Evolutionary conservation across 2,888 invertebrate genomes (phyloP), one percentile per base, ranked within the genome.

Genomic region (Margaritifera margaritifera): DNA sequence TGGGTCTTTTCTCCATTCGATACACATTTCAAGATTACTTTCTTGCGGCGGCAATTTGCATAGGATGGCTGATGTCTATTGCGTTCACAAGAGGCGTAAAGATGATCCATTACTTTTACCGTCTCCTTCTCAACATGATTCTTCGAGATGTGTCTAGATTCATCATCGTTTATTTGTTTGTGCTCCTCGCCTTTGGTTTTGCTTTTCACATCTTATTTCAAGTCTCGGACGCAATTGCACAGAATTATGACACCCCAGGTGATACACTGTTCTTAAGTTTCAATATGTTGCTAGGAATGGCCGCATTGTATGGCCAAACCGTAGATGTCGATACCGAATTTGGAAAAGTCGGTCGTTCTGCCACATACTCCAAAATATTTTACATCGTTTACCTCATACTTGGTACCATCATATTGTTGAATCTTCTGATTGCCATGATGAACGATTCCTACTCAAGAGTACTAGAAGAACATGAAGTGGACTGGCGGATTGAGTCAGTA

Each of bases 261-360:
- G 67, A 80, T 65, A 83, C 87, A 0, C 68, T 85, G 25, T 88
- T 85, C 68, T 63, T 79, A 6, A 75, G 81, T 27, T 88, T 87
- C 66, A 86, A 87, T 70, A 71, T 85, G 66, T 84, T 87, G 86
- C 71, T 88, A 19, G 88, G 88, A 3, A 85, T 83, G 80, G 83
- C 70, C 1, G 80, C 83, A 24, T 50, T 83, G 3, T 78, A 84
- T 52, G 42, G 42, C 42, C 42, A 42, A 42, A 62, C 61, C 27
- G 80, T 77, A 42, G 61, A 71, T 8, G 78, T 85, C 51, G 78
- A 80, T 55, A 56, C 71, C 2, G 62, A 55, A 31, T 80, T 85
- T 74, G 19, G 20, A 4, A 60, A 60, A 1, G 77, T 56, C 3
- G 81, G 81, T n/a, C 74, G 81, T 53, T 59, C 56, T 6, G 68